Evolutionary conservation across 2,888 invertebrate genomes (phyloP), one percentile per base, ranked within the genome.

Genomic region (Calliphora vomitoria): DNA sequence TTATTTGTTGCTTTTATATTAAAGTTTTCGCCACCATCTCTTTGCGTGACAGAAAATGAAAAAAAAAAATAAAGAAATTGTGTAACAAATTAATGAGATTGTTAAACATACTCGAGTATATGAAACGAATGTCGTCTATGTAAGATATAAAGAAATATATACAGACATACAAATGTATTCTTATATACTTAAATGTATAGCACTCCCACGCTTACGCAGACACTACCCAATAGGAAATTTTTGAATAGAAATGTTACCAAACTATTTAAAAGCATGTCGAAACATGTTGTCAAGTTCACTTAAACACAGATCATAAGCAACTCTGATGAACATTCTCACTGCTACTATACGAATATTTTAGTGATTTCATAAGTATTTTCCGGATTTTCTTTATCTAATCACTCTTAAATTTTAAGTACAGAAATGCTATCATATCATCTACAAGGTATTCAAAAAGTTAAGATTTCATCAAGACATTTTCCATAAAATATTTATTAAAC

Each of bases 1-100:
- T 62, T 53, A 55, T 69, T 83, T 69, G 60, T 69, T 62, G 60
- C 60, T 83, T 75, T 78, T 62, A 62, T 62, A 41, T 53, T 76
- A n/a, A 38, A 47, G 11, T 68, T 31, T 55, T 58, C 47, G 1
- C 75, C 44, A 60, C 38, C 47, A 75, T 66, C 44, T 69, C 25
- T 53, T 75, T 76, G 44, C 44, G 62, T 82, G 75, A 15, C 75
- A 75, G 13, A 75, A 20, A 82, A 25, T 66, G 41, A 66, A 74
- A n/a, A 20, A 18, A n/a, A 55, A 64, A 10, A 58, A 74, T 66
- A 76, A 47, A 47, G 20, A 11, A 44, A 44, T 55, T 69, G 35
- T 82, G 41, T 68, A 75, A 80, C 64, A 83, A 78, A 83, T 83
- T 83, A 86, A 83, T 86, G 75, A 80, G 64, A 71, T 71, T 80